Evolutionary conservation across 1,140 invertebrate species (phyloP), one percentile per base, ranked within the genome.

Genomic region (Solen grandis): DNA sequence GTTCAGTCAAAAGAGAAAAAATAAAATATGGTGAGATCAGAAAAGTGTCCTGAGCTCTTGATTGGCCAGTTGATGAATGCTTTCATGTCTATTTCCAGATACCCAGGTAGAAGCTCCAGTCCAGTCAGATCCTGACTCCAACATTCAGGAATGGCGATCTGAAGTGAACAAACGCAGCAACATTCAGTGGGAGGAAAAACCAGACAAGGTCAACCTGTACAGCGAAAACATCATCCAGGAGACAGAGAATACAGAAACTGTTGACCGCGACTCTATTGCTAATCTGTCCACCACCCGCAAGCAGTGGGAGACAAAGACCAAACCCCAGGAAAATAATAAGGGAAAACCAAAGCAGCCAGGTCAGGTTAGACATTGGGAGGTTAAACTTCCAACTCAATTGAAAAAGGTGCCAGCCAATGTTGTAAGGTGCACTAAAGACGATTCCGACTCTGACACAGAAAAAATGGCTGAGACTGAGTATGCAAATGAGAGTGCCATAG

Each of bases 401-500:
- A 60, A 41, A 46, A 75, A 41, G 62, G 65, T 60, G 27, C 77
- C 66, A 13, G 57, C 77, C 41, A 60, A 73, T 41, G 57, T 36
- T 13, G 46, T 80, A 5, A 19, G 46, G 5, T 54, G 66, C 8
- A 82, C 25, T 0, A 75, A 62, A 74, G 36, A 68, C 1, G 62
- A 69, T 16, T 38, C 63, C 14, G 41, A 60, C 38, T 82, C 75
- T 55, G 41, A 72, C 25, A 63, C 63, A 5, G 60, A 77, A 31
- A 77, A 65, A 22, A 84, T 83, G 75, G 70, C 72, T 5, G 82
- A 85, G 13, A 83, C 68, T 35, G 83, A 82, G 22, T 68, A 79
- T 73, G 82, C 83, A 13, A 93, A 92, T 78, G 94, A 94, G 87
- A 93, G 94, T 82, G 93, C 93, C 33, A 94, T 94, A 54, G 94